phyloP scores from a whole-genome alignment of 2,113 vertebrate genomes.

The Lampris incognitus region DNA sequence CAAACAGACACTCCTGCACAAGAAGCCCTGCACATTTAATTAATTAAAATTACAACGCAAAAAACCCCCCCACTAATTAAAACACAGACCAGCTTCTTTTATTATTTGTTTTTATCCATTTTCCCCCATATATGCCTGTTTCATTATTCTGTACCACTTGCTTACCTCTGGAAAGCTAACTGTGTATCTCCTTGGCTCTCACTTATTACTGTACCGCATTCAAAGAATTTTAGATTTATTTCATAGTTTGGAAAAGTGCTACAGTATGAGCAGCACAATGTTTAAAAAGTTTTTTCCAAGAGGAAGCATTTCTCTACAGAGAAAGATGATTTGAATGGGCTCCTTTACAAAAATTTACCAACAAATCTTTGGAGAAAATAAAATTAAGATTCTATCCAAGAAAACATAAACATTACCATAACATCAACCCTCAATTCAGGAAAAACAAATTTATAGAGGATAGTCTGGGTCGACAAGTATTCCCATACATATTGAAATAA shows the following conservation, averaged over 20 bases:
- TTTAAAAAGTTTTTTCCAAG: background rate
- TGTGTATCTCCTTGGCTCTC: background rate
- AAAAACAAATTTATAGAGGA: background rate
- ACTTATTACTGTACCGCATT: background rate
- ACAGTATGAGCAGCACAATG: background rate
- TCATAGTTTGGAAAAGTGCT: background rate
- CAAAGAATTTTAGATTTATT: background rate
- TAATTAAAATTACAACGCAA: too few relatives aligned
- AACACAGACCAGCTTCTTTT: too few relatives aligned
- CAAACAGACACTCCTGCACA: conserved; percentile 60
- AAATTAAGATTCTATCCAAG: background rate
- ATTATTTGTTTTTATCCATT: background rate
- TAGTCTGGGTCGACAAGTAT: background rate
- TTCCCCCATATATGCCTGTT: too few relatives aligned
- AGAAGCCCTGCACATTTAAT: too few relatives aligned
- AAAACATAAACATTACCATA: background rate
- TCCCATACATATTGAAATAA: background rate
- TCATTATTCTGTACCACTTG: background rate
- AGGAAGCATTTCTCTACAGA: background rate
- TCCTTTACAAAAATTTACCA: background rate
- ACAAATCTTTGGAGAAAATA: background rate
- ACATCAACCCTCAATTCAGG: background rate
- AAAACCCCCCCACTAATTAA: too few relatives aligned
- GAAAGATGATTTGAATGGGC: background rate
- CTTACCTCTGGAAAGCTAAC: background rate